These are phyloP conservation scores for Pseudorectes ferrugineus DNA, from an alignment of 2,113 vertebrate genomes.

Conservation along the genomic window DNA sequence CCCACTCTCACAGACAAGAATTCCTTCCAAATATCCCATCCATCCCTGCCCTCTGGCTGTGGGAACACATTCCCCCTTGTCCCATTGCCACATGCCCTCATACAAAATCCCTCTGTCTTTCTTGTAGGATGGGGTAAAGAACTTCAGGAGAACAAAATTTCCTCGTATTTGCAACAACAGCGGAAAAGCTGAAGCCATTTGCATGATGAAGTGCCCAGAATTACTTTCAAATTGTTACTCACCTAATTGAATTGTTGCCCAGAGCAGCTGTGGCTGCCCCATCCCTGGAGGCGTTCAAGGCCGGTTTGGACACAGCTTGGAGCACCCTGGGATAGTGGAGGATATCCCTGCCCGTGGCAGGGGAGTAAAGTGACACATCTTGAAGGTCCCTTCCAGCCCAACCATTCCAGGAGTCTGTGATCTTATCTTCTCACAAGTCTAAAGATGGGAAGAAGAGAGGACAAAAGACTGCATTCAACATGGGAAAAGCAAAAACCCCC, in stretches of 20 bases:
- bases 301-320: accelerated
- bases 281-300: neutral
- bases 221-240: neutral
- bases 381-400: neutral
- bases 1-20: accelerated
- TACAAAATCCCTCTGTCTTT: neutral
- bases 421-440: accelerated
- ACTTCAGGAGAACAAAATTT: neutral
- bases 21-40: neutral
- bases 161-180: neutral
- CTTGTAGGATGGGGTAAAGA: neutral
- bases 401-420: neutral
- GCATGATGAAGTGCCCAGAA: neutral
- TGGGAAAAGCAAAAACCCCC: neutral
- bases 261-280: neutral
- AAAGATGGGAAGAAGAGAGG: neutral
- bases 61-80: neutral
- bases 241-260: neutral
- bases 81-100: accelerated
- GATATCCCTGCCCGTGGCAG: neutral
- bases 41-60: accelerated
- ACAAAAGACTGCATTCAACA: neutral
- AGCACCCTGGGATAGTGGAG: neutral
- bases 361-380: no score
- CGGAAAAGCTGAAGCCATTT: neutral